These are phyloP conservation scores for Podocnemis expansa DNA, from an alignment of 2,113 vertebrate species.

Conservation along the genomic window DNA sequence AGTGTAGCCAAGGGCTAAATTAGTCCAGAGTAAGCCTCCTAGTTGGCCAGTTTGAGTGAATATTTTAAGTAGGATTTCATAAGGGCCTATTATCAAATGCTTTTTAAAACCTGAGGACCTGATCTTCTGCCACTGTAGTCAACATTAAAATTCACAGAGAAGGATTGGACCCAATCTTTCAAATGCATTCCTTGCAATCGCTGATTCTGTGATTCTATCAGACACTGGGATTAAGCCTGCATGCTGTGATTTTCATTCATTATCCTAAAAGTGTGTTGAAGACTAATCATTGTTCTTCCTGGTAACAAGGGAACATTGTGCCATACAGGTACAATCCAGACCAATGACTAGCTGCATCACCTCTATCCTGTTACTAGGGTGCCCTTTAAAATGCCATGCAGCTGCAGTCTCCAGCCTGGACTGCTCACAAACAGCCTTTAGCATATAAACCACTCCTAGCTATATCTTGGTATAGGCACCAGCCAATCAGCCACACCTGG, in stretches of 20 bases:
- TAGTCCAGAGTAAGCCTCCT: too few species aligned
- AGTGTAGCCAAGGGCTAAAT: too few species aligned
- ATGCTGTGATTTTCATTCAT: slow-evolving; percentile 1
- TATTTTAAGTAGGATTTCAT: slow-evolving; percentile 8
- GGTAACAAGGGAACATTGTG: background rate
- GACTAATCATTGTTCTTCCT: background rate
- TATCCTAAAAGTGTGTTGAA: background rate
- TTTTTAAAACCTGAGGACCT: slow-evolving; percentile 2
- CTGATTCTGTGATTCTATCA: background rate
- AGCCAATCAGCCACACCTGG: background rate
- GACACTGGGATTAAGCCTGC: background rate
- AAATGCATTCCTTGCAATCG: background rate
- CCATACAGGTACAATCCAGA: background rate
- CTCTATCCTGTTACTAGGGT: background rate
- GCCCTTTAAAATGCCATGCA: background rate
- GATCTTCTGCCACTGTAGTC: background rate
- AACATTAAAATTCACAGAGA: background rate
- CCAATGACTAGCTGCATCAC: background rate
- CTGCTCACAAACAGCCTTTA: background rate
- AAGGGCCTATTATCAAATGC: background rate
- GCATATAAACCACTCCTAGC: background rate
- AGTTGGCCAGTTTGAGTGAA: slow-evolving; percentile 54
- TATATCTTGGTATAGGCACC: background rate
- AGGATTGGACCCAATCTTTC: background rate
- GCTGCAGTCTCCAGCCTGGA: background rate